A percentile compares a stretch with the other conserved stretches of the same genome.
Conservation (phyloP, 2,888 invertebrate genomes). For the Pachydiplax longipennis region DNA sequence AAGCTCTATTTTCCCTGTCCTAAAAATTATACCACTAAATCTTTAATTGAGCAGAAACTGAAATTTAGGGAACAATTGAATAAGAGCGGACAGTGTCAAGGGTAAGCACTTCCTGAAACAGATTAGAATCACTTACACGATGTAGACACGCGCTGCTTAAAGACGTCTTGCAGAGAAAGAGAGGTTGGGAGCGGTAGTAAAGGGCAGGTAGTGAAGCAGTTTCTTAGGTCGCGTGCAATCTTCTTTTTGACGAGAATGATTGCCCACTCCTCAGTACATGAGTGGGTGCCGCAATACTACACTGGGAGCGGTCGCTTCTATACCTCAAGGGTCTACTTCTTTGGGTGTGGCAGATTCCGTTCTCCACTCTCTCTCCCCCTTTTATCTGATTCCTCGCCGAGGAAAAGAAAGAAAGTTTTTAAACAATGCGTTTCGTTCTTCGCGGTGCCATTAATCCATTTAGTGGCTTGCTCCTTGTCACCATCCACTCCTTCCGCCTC, state of each 20-base stretch:
- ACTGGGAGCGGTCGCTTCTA: background rate
- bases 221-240: background rate
- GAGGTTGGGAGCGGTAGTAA: background rate
- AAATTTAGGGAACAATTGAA: too few species aligned
- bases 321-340: background rate
- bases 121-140: constrained; percentile 21
- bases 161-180: background rate
- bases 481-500: background rate
- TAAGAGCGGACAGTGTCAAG: background rate
- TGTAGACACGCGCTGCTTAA: constrained; percentile 1
- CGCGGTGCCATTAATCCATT: constrained; percentile 2
- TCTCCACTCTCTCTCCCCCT: background rate
- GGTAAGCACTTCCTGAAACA: background rate
- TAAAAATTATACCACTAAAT: too few species aligned
- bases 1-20: too few species aligned
- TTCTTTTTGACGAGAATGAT: constrained; percentile 14
- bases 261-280: background rate
- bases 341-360: constrained; percentile 8
- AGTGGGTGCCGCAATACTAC: constrained; percentile 23
- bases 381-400: constrained; percentile 19
- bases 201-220: background rate
- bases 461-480: background rate
- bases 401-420: constrained; percentile 1
- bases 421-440: constrained; percentile 6
- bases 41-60: too few species aligned